Evolutionary conservation across 1,140 invertebrate species (phyloP).

Genomic region (Bombus affinis): DNA sequence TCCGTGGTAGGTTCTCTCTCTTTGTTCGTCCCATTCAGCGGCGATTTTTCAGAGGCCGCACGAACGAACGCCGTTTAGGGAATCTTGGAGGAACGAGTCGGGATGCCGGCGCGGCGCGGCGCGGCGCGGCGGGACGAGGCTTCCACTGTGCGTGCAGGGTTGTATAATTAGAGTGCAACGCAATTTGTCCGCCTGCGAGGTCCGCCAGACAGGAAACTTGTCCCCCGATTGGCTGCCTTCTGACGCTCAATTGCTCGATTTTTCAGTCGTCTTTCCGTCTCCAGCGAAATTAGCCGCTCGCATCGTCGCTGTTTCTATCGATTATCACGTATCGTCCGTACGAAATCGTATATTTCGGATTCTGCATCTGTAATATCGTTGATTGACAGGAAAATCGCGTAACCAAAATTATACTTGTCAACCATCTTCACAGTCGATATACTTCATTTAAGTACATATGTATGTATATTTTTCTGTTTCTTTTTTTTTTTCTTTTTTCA

Average conservation of each 20-base stretch:
- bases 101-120: conserved; percentile 43
- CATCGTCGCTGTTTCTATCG: not conserved
- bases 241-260: not conserved
- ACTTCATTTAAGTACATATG: too few relatives aligned
- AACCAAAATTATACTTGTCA: too few relatives aligned
- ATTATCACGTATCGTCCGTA: accelerated
- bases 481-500: too few relatives aligned
- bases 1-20: not conserved
- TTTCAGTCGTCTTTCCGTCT: not conserved
- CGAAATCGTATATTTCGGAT: too few relatives aligned
- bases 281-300: not conserved
- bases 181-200: conserved; percentile 41
- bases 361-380: accelerated
- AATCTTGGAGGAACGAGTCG: conserved; percentile 74
- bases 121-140: not conserved
- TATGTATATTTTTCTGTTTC: too few relatives aligned
- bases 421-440: too few relatives aligned
- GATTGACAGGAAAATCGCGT: too few relatives aligned
- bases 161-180: conserved; percentile 53
- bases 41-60: conserved; percentile 74
- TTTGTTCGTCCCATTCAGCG: conserved; percentile 55
- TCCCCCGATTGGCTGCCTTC: not conserved
- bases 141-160: not conserved
- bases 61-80: conserved; percentile 78
- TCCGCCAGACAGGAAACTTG: conserved; percentile 1